phyloP scores from a whole-genome alignment of 1,140 invertebrate species.

The Dreissena rostriformis region DNA sequence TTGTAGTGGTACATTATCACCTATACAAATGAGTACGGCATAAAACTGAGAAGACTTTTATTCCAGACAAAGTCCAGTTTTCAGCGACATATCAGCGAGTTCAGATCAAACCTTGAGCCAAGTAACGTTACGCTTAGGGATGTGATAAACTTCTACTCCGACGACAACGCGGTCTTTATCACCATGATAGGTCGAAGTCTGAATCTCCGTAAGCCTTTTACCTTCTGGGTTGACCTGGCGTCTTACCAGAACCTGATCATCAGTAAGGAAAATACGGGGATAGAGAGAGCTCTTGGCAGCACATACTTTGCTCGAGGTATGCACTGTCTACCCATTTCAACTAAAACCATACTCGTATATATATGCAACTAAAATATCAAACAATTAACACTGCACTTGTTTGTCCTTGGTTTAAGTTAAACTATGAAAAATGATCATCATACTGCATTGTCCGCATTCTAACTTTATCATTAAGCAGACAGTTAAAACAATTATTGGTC shows the following conservation, averaged over 20 bases:
- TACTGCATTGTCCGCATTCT: too few relatives aligned
- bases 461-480: too few relatives aligned
- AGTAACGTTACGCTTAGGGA: conserved; percentile 52
- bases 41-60: too few relatives aligned
- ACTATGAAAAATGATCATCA: too few relatives aligned
- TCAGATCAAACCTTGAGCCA: conserved; percentile 15
- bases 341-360: too few relatives aligned
- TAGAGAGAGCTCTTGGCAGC: conserved; percentile 69
- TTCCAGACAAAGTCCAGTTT: conserved; percentile 21
- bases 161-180: conserved; percentile 54
- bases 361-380: too few relatives aligned
- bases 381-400: too few relatives aligned
- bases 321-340: not conserved
- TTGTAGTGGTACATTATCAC: too few relatives aligned
- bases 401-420: too few relatives aligned
- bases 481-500: too few relatives aligned
- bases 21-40: too few relatives aligned
- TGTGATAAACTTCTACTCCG: conserved; percentile 65
- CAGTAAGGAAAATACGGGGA: conserved; percentile 69
- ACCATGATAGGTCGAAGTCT: conserved; percentile 56
- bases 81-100: conserved; percentile 37
- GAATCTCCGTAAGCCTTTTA: conserved; percentile 19
- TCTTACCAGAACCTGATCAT: conserved; percentile 66
- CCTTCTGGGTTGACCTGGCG: conserved; percentile 62
- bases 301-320: conserved; percentile 69